Conservation (phyloP, 2,113 vertebrate species). For the Pomatostomus ruficeps region DNA sequence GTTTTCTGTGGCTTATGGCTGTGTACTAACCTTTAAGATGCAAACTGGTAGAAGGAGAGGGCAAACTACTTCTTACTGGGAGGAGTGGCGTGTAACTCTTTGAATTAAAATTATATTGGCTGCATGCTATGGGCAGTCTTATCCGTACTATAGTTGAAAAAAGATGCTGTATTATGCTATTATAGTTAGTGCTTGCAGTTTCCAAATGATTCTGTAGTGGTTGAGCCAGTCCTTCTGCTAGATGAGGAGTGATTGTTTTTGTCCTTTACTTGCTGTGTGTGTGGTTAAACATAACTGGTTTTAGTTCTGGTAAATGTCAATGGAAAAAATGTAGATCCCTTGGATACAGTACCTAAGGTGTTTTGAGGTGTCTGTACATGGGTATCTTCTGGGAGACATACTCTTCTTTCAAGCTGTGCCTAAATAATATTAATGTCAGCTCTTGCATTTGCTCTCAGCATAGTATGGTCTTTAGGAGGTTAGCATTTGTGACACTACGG, state of each 20-base stretch:
- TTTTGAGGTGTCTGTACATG: neutral
- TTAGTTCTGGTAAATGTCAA: neutral
- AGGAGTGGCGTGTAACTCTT: neutral
- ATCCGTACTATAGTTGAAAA: accelerated
- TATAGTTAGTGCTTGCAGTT: neutral
- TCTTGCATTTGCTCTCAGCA: neutral
- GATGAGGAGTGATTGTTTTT: neutral
- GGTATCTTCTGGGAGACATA: neutral
- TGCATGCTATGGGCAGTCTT: neutral
- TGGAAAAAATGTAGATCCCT: neutral
- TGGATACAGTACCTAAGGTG: neutral
- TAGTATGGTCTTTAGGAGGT: neutral
- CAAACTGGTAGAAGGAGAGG: neutral
- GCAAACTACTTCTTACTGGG: neutral
- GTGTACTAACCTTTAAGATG: neutral
- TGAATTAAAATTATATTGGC: neutral
- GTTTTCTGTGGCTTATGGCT: neutral
- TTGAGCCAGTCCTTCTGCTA: neutral
- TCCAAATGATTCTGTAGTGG: neutral
- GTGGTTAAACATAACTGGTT: neutral
- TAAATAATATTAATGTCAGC: neutral
- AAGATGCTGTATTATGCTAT: neutral
- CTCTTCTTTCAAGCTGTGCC: neutral
- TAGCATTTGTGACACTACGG: neutral
- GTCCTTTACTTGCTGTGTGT: neutral